These are phyloP conservation scores for Acanthosepion pharaonis DNA, from an alignment of 2,888 invertebrate species.

Conservation along the genomic window DNA sequence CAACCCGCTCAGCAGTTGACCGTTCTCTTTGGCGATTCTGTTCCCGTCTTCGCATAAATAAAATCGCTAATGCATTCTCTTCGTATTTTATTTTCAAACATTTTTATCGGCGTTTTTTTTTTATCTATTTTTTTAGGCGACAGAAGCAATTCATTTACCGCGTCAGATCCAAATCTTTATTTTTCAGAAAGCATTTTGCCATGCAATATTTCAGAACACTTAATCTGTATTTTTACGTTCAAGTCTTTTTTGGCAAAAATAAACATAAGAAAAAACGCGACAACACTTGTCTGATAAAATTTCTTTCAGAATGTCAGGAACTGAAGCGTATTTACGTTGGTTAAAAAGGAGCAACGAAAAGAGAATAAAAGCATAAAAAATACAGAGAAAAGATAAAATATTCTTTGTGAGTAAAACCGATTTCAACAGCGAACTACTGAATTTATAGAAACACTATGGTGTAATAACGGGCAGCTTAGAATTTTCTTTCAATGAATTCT, in stretches of 20 bases:
- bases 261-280: neutral
- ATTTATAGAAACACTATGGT: neutral
- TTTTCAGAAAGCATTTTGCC: no score
- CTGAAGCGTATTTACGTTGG: neutral
- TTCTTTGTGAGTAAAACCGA: neutral
- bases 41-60: no score
- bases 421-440: neutral
- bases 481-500: neutral
- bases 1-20: no score
- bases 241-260: neutral
- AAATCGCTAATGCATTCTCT: no score
- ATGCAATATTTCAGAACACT: neutral
- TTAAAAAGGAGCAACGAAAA: neutral
- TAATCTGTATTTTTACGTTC: neutral
- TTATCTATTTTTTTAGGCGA: no score
- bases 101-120: no score
- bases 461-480: neutral
- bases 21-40: no score
- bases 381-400: neutral
- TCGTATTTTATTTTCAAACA: no score
- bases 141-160: no score
- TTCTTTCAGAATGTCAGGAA: neutral
- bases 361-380: neutral
- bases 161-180: no score
- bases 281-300: neutral